Conservation (phyloP, 1,140 invertebrate species). For the Zaprionus kolodkinae region DNA sequence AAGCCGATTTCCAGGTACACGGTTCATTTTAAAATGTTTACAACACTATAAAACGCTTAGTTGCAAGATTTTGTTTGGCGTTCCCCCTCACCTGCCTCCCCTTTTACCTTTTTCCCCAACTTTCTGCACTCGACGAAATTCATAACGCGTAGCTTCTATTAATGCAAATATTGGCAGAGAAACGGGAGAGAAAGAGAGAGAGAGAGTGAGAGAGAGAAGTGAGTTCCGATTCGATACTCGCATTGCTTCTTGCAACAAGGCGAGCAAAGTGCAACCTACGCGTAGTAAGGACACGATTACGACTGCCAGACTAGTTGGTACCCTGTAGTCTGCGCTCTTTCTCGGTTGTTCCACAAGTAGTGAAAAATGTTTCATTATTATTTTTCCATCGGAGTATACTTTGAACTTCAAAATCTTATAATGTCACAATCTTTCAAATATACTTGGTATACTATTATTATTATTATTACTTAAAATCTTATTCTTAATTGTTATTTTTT, state of each 20-base stretch:
- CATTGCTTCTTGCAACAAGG: no score
- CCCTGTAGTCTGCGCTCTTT: no score
- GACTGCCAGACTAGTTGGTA: neutral
- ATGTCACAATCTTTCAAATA: no score
- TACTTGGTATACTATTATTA: no score
- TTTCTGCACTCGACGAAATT: neutral
- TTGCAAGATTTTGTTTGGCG: neutral
- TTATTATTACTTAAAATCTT: no score
- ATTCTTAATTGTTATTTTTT: no score
- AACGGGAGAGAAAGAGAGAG: neutral
- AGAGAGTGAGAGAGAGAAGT: neutral
- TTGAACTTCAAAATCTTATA: no score
- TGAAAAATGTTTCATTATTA: no score
- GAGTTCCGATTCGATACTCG: no score
- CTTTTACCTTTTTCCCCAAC: neutral
- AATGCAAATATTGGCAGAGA: slow-evolving; percentile 3
- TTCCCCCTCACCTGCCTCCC: neutral
- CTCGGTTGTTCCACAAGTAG: no score
- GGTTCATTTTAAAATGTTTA: slow-evolving; percentile 4
- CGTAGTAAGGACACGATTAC: neutral
- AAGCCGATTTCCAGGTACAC: neutral
- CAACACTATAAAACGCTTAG: slow-evolving; percentile 5
- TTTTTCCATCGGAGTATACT: no score
- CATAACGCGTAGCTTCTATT: neutral
- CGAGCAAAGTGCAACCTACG: neutral